phyloP scores from a whole-genome alignment of 2,113 vertebrate species.

The human (Homo sapiens) region GRCh38 chr7:149406001-149406500 shows the following conservation, averaged over 20 bases:
- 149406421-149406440: no score
- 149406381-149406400: no score
- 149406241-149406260: not conserved
- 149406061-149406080: not conserved
- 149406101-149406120: not conserved
- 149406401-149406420: no score
- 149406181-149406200: not conserved
- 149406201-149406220: not conserved
- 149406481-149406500: no score
- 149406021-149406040: not conserved
- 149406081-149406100: not conserved
- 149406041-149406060: not conserved
- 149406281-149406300: not conserved
- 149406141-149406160: not conserved
- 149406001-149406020: not conserved
- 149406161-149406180: not conserved
- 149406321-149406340: not conserved
- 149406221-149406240: not conserved
- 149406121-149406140: not conserved
- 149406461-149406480: no score
- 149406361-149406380: not conserved
- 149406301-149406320: not conserved
- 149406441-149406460: no score
- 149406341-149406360: not conserved
- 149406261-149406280: not conserved